Evolutionary conservation across 2,797 vertebrate genomes (phyloP), one percentile per base, ranked within the genome.

Genomic region (Champsocephalus esox): DNA sequence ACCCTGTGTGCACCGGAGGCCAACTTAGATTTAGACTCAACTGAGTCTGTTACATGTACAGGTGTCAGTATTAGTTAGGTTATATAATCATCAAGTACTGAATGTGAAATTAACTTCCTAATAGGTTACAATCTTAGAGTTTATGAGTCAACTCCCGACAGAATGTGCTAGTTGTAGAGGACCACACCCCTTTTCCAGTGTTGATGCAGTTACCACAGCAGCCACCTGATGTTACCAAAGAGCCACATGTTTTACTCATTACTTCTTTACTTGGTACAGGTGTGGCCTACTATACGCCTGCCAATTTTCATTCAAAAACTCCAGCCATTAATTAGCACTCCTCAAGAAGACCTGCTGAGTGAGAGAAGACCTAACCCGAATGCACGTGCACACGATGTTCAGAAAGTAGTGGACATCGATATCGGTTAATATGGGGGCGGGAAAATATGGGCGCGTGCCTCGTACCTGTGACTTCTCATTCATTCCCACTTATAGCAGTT

Each of bases 231-330:
- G 9, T 43, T 17, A 1, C 34, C 48, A 60, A n/a, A 16, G 32
- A 56, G 58, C 9, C 13, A 9, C 21, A 12, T 46, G 63, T 21
- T 24, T 28, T 21, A n/a, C n/a, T 3, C 14, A 28, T 43, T 4
- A 52, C 13, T 7, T 6, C 63, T 51, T 12, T 51, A 12, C 9
- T 17, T 32, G 21, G 21, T 12, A 4, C 38, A 75, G 73, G 60
- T 70, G 74, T 64, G 74, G 38, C 52, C 12, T 4, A 21, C 8
- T 21, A 46, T 4, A 41, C 34, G 52, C 8, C 46, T 66, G 21
- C 32, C 16, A n/a, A 11, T 43, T 14, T 49, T 13, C 43, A 12
- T 16, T 16, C 2, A 43, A 28, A 57, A 9, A 12, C 59, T 69
- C 69, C 69, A 57, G 34, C 63, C 57, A 34, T 0, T 21, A 5